Conservation (phyloP, 2,113 vertebrate genomes). For the Oreochromis tanganicae region DNA sequence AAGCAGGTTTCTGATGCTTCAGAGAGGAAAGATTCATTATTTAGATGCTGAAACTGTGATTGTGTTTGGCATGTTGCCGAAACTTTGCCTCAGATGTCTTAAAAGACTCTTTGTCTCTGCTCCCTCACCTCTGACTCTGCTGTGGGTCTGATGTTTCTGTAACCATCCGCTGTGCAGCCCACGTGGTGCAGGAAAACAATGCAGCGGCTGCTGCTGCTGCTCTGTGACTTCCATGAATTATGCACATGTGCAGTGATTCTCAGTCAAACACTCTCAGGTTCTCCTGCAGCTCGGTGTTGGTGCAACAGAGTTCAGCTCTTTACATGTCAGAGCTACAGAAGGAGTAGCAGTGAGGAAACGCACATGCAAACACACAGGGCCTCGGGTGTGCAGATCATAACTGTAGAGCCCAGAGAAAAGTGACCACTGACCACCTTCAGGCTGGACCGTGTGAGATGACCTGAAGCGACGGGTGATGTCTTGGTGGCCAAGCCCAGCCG, state of each 20-base stretch:
- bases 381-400: not conserved
- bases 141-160: not conserved
- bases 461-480: fast-evolving
- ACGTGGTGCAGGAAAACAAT: not conserved
- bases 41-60: not conserved
- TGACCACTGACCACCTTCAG: not conserved
- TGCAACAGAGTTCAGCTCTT: not conserved
- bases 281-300: not conserved
- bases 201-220: not conserved
- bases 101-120: not conserved
- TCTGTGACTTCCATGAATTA: not conserved
- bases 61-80: not conserved
- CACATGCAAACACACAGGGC: fast-evolving
- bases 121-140: fast-evolving
- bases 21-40: not conserved
- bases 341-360: fast-evolving
- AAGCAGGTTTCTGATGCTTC: not conserved
- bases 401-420: not conserved
- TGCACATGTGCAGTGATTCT: not conserved
- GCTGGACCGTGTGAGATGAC: not conserved
- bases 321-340: not conserved
- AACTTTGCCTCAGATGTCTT: not conserved
- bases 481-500: not conserved
- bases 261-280: not conserved
- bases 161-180: not conserved